Conservation (phyloP, 2,888 invertebrate genomes). For the Cantharis rustica region DNA sequence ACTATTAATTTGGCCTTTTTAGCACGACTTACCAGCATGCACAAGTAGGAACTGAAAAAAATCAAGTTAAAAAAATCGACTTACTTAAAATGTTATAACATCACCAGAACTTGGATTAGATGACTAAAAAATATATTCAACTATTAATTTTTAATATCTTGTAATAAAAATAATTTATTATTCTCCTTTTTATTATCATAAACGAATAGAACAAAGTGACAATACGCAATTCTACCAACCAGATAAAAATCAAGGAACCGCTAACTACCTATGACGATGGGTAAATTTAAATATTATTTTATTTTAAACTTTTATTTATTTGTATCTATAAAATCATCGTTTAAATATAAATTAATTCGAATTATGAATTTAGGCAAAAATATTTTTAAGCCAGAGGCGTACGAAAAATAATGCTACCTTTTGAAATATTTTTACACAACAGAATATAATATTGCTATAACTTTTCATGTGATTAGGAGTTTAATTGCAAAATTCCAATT, state of each 20-base stretch:
- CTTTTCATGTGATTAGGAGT: too few relatives aligned
- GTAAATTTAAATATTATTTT: neutral
- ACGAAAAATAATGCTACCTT: neutral
- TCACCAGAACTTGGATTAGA: conserved; percentile 21
- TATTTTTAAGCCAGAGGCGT: neutral
- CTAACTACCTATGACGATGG: neutral
- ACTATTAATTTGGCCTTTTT: neutral
- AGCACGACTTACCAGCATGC: neutral
- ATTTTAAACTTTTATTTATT: neutral
- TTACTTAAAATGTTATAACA: conserved; percentile 16
- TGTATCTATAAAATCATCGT: neutral
- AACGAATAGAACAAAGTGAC: neutral
- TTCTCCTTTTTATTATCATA: conserved; percentile 8
- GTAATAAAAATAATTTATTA: conserved; percentile 16
- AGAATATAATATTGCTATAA: too few relatives aligned
- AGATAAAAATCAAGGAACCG: neutral
- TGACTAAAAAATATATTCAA: conserved; percentile 8
- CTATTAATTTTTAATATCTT: conserved; percentile 19
- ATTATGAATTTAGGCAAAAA: neutral
- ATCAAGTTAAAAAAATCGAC: neutral
- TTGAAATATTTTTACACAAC: too few relatives aligned
- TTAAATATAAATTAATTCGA: neutral
- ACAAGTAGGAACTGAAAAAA: neutral
- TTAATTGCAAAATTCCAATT: too few relatives aligned
- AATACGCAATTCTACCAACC: neutral